Base-by-base conservation (phyloP, 2,888 invertebrate genomes). In the Aporophyla lueneburgensis region DNA sequence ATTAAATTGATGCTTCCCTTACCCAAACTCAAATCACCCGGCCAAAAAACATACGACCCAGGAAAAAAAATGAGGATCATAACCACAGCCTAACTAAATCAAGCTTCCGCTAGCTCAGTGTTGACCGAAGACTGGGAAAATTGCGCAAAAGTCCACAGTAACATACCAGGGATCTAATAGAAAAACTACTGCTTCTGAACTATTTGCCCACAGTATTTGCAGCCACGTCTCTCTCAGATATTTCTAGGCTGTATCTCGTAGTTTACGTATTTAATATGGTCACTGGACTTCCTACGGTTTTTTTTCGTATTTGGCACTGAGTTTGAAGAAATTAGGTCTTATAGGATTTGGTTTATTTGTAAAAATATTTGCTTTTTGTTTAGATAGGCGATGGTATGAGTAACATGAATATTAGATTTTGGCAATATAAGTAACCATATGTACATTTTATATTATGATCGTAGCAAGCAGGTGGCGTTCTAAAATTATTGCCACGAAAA, bases 191-290 rank as follows among this genome's bases (percentile, higher is more conserved):
- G 40, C 43, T 24, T 21, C n/a, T 67, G 58, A 81, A 68, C 54
- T 75, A 84, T 81, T 78, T 75, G 51, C 54, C 53, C 46, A 9
- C 27, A 56, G 24, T 78, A 78, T 78, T 80, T 46, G 65, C 58
- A 65, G 56, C 21, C 73, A 65, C 61, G 65, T 80, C 84, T 80
- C 33, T 71, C 63, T 27, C 27, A 43, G 51, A 73, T 75, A 69
- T 77, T 86, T 75, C 43, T 69, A 67, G 61, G 51, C 58, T 74
- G 58, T 67, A 49, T 56, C 54, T 58, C 27, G 65, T 56, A 53
- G 59, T 65, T 65, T 77, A 53, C 67, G 40, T 54, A 51, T 83
- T 82, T 77, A 73, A 82, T 85, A 74, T 71, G n/a, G 68, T 53
- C 33, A 53, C 69, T 70, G 46, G 59, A 51, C 21, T 46, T 61